Conservation (phyloP, 2,113 vertebrate species). For the Climacteris rufus region DNA sequence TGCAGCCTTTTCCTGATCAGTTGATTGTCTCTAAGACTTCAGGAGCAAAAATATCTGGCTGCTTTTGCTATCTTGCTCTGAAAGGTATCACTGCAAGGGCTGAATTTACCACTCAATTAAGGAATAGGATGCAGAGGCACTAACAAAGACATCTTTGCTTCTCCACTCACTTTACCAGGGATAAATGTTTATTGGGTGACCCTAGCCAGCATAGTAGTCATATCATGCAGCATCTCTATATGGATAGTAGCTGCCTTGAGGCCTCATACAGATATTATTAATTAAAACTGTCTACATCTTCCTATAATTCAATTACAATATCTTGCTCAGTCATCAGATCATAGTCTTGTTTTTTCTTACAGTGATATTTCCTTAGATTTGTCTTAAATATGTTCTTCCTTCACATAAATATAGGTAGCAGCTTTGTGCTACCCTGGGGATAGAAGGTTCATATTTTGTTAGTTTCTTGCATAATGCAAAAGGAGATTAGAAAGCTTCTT, state of each 20-base stretch:
- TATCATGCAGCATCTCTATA: not conserved
- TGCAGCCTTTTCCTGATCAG: not conserved
- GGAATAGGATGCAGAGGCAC: not conserved
- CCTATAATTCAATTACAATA: not conserved
- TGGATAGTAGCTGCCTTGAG: not conserved
- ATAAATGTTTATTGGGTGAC: not conserved
- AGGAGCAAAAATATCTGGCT: not conserved
- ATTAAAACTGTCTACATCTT: not conserved
- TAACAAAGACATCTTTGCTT: not conserved
- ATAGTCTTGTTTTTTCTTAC: not conserved
- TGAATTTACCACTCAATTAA: not conserved
- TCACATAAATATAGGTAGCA: slow-evolving; percentile 12
- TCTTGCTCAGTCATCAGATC: not conserved
- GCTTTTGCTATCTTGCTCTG: not conserved
- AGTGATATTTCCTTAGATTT: not conserved
- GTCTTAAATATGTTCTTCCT: not conserved
- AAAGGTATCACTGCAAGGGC: not conserved
- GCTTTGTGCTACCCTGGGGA: not conserved
- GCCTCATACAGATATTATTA: not conserved
- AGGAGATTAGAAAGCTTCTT: slow-evolving; percentile 52
- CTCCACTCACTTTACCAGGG: not conserved
- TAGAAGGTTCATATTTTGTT: slow-evolving; percentile 11
- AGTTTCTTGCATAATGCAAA: slow-evolving; percentile 46
- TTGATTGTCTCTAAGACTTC: not conserved
- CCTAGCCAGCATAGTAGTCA: accelerated